These are phyloP conservation scores for Drosophila neoperkinsi DNA, from an alignment of 2,888 invertebrate genomes.

Conservation along the genomic window DNA sequence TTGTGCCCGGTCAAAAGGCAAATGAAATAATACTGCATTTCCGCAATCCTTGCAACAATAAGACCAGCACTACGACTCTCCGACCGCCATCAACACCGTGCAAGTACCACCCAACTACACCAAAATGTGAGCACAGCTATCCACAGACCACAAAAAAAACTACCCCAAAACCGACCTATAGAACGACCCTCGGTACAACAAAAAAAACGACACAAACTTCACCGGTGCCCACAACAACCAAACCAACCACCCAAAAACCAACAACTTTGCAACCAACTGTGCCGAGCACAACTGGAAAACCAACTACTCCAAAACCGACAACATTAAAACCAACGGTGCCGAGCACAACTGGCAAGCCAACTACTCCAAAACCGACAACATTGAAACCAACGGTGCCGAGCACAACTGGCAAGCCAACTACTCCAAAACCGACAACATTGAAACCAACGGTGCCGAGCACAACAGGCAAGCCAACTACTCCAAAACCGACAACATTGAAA, in stretches of 20 bases:
- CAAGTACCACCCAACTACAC: constrained; percentile 52
- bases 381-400: neutral
- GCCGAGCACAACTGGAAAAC: neutral
- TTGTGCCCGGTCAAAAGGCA: constrained; percentile 52
- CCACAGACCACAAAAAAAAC: constrained; percentile 20
- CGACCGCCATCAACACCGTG: constrained; percentile 50
- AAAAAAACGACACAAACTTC: neutral
- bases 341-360: neutral
- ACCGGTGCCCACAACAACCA: neutral
- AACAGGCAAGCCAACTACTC: neutral
- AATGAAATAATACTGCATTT: constrained; percentile 68
- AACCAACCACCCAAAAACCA: neutral
- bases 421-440: neutral
- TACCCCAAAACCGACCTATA: neutral
- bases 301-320: neutral
- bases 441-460: neutral
- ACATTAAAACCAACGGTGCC: neutral
- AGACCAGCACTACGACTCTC: constrained; percentile 62
- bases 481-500: accelerated
- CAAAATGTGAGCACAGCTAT: constrained; percentile 35
- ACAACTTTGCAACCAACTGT: neutral
- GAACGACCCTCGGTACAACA: neutral
- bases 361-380: neutral
- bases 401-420: neutral
- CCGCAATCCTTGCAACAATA: constrained; percentile 65